Evolutionary conservation across 2,113 vertebrate species (phyloP).

Genomic region (Alectura lathami): DNA sequence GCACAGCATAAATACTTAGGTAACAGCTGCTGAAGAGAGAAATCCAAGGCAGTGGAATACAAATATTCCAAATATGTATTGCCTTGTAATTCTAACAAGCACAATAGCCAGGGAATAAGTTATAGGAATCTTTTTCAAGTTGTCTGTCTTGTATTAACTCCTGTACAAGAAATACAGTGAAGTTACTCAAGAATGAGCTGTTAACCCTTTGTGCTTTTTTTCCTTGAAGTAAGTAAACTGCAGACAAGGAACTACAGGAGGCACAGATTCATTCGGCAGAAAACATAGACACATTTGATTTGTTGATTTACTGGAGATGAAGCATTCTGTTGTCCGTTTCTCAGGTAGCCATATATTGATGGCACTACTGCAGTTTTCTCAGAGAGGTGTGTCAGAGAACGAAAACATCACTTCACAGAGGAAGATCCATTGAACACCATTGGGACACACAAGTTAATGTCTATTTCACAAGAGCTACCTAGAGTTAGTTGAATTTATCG

Average conservation of each 20-base stretch:
- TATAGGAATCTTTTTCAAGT: not conserved
- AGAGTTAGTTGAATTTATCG: not conserved
- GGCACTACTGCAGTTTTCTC: not conserved
- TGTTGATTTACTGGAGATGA: not conserved
- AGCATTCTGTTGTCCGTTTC: not conserved
- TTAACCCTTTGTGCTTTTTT: not conserved
- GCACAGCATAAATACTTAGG: not conserved
- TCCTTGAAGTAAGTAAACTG: not conserved
- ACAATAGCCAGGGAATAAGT: not conserved
- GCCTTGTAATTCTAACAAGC: constrained; percentile 6
- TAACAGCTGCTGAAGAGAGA: constrained; percentile 11
- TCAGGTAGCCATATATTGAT: not conserved
- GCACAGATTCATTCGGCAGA: not conserved
- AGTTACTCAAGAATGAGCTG: not conserved
- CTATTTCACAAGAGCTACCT: not conserved
- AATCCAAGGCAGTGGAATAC: not conserved
- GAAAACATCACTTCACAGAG: not conserved
- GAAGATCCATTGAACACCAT: not conserved
- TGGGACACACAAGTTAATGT: not conserved
- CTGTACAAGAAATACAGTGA: not conserved
- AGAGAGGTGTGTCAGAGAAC: not conserved
- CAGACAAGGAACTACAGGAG: not conserved
- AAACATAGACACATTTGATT: not conserved
- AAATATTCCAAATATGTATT: not conserved
- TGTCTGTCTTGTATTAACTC: not conserved